These are phyloP conservation scores for Chitala chitala DNA, from an alignment of 2,113 vertebrate genomes.

Conservation along the genomic window DNA sequence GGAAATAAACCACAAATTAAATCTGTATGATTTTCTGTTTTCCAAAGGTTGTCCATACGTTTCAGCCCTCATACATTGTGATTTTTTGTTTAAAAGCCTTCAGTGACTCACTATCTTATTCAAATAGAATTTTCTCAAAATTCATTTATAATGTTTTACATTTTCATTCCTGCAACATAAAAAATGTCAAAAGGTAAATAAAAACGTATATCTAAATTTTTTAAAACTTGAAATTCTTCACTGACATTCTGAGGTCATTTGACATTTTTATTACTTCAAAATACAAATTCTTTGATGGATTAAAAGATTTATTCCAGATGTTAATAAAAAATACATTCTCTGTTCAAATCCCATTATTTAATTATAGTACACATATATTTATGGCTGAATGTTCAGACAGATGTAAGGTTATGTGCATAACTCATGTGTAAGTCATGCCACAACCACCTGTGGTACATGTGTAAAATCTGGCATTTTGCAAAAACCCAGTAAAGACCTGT, in stretches of 20 bases:
- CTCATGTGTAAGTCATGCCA: not conserved
- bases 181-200: not conserved
- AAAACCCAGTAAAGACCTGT: too few relatives aligned
- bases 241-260: not conserved
- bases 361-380: constrained; percentile 25
- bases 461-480: too few relatives aligned
- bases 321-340: not conserved
- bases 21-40: too few relatives aligned
- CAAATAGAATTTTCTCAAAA: too few relatives aligned
- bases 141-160: too few relatives aligned
- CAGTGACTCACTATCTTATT: too few relatives aligned
- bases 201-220: not conserved
- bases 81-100: too few relatives aligned
- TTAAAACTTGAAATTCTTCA: not conserved
- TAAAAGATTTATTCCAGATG: constrained; percentile 16
- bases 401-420: not conserved
- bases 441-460: too few relatives aligned
- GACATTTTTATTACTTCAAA: not conserved
- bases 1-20: too few relatives aligned
- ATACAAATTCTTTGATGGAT: not conserved
- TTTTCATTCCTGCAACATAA: too few relatives aligned
- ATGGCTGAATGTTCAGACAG: not conserved
- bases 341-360: constrained; percentile 31
- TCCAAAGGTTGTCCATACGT: too few relatives aligned
- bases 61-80: too few relatives aligned